Percentiles rank a stretch among this genome's conserved stretches.
Conservation (phyloP, 2,888 invertebrate species). For the Hydriomena furcata region DNA sequence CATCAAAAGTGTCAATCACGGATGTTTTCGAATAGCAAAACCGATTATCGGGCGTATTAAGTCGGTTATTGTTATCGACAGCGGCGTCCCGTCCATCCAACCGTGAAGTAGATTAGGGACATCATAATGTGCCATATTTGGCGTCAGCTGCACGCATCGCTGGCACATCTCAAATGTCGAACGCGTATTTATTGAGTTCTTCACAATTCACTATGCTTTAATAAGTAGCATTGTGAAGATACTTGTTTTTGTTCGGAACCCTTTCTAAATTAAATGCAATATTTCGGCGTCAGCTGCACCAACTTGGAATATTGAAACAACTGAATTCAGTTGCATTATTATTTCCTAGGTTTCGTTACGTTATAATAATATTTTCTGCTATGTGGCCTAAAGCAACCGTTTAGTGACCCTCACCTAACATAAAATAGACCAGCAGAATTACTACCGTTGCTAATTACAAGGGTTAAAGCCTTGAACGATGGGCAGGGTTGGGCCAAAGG, state of each 20-base stretch:
- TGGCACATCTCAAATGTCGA: conserved; percentile 53
- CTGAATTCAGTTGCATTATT: background rate
- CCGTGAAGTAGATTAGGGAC: conserved; percentile 82
- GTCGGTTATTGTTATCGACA: conserved; percentile 82
- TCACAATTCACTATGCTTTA: conserved; percentile 20
- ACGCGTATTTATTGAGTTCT: conserved; percentile 22
- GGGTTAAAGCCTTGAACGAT: conserved; percentile 59
- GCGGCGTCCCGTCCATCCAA: conserved; percentile 65
- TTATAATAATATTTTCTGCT: conserved; percentile 4
- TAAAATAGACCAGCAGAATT: conserved; percentile 48
- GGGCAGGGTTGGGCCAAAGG: conserved; percentile 54
- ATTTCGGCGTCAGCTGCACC: conserved; percentile 76
- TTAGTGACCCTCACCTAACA: conserved; percentile 34
- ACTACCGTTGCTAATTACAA: conserved; percentile 67
- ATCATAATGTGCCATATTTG: conserved; percentile 79
- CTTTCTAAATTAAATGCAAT: conserved; percentile 1
- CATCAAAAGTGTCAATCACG: conserved; percentile 81
- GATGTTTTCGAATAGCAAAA: conserved; percentile 80
- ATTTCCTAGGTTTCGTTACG: background rate
- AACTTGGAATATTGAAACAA: background rate
- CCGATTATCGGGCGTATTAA: conserved; percentile 82
- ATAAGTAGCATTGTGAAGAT: conserved; percentile 15
- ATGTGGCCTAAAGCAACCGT: conserved; percentile 1
- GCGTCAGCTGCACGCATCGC: conserved; percentile 79
- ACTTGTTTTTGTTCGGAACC: conserved; percentile 5